phyloP scores from a whole-genome alignment of 2,797 vertebrate species.

The Caiman crocodilus region DNA sequence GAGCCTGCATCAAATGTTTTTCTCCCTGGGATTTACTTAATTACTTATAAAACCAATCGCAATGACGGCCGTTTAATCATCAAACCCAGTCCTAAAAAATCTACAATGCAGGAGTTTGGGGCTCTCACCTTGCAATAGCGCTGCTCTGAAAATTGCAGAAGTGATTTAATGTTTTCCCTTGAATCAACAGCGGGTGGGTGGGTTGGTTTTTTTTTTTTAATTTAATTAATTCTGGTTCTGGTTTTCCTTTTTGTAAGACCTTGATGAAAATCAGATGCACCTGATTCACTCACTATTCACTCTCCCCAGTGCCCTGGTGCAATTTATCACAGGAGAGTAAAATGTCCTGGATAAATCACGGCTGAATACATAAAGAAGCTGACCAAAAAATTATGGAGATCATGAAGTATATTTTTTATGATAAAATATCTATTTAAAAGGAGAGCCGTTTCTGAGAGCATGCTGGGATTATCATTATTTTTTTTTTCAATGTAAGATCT shows the following conservation, averaged over 20 bases:
- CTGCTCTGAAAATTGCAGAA: slow-evolving; percentile 10
- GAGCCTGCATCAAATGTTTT: not conserved
- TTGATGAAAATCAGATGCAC: slow-evolving; percentile 3
- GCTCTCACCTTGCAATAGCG: not conserved
- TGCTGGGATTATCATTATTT: not conserved
- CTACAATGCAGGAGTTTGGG: not conserved
- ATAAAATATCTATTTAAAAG: not conserved
- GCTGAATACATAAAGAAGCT: slow-evolving; percentile 25
- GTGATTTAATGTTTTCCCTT: not conserved
- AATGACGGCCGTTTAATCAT: slow-evolving; percentile 25
- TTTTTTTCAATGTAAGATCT: not conserved
- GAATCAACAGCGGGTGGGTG: not conserved
- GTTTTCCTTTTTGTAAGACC: slow-evolving; percentile 12
- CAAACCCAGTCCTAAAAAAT: not conserved
- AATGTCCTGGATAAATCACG: slow-evolving; percentile 28
- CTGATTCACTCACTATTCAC: not conserved
- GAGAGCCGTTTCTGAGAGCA: not conserved
- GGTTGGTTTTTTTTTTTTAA: not conserved
- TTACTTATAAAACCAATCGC: not conserved
- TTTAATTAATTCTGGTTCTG: slow-evolving; percentile 4
- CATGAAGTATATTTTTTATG: not conserved
- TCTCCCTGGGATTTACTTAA: slow-evolving; percentile 3
- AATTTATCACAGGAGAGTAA: not conserved
- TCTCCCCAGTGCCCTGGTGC: not conserved
- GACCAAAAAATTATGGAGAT: slow-evolving; percentile 26